A percentile compares a stretch with the other conserved stretches of the same genome.
Conservation (phyloP, 2,888 invertebrate genomes). For the Lasioglossum figueresi region DNA sequence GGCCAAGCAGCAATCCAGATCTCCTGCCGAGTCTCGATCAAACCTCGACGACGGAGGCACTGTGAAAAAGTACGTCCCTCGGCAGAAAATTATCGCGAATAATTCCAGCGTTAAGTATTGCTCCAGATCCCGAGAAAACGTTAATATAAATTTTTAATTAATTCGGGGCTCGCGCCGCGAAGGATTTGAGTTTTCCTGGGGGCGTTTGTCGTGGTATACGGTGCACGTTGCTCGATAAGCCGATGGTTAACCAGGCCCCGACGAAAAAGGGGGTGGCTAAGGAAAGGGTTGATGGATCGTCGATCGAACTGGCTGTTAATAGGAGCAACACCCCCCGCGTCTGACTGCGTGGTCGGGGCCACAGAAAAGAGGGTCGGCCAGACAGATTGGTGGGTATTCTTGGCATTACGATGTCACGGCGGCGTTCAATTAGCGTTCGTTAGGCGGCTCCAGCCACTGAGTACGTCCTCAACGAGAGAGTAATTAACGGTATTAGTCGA, state of each 20-base stretch:
- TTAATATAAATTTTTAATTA: conserved; percentile 1
- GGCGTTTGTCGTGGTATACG: neutral
- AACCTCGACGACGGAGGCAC: neutral
- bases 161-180: neutral
- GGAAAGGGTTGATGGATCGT: conserved; percentile 12
- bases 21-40: no score
- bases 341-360: conserved; percentile 1
- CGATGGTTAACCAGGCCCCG: neutral
- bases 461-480: conserved; percentile 69
- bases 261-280: neutral
- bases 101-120: neutral
- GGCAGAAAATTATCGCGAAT: neutral
- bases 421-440: conserved; percentile 76
- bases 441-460: conserved; percentile 66
- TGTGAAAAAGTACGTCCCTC: neutral
- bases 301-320: conserved; percentile 13
- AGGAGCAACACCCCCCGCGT: conserved; percentile 4
- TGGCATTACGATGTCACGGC: conserved; percentile 69
- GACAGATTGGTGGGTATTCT: conserved; percentile 68
- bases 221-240: neutral
- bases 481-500: conserved; percentile 77
- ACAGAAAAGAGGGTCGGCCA: conserved; percentile 42
- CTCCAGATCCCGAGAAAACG: neutral
- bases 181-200: neutral
- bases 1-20: no score